Evolutionary conservation across 2,888 invertebrate genomes (phyloP), one percentile per base, ranked within the genome.

Genomic region (Pediacus dermestoides): DNA sequence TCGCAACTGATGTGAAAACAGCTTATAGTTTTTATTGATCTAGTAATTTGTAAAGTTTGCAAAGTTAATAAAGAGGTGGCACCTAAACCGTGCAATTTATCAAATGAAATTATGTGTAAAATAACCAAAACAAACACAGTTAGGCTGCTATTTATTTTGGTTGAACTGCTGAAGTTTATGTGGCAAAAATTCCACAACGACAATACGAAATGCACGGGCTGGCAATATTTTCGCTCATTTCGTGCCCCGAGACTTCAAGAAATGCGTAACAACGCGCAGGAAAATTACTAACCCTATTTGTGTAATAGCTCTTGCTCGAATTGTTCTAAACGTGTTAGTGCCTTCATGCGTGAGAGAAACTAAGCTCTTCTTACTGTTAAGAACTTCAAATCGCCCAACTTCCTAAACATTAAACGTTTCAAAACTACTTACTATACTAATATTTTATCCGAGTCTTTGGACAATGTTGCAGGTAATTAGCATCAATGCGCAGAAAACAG

Each of bases 241-340:
- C 14, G 25, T 31, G 16, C 18, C 15, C 13, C 14, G 22, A 10
- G 26, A 23, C 6, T 8, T 27, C 13, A 12, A 34, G 25, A 34
- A 37, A 22, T 34, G 28, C 34, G 34, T 34, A 39, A 37, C 37
- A 34, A 37, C 30, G 34, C 25, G 25, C 37, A 42, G 26, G 43
- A 35, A 39, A 46, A 48, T 48, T 46, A 41, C 45, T 30, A 43
- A 48, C 39, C 39, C 44, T 39, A 39, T 44, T 46, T 42, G 37
- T 43, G 43, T 48, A 48, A 48, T 42, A 45, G 47, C 39, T 46
- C 43, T 41, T 46, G 38, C 41, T 45, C 36, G 45, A 48, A 39
- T 41, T 41, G 47, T 39, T 50, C 46, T 31, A 39, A 40, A 47
- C 40, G 44, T 44, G 46, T 43, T 37, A 49, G 40, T 21, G 37